Base-by-base conservation (phyloP, 1,140 invertebrate genomes). In the Pogonomyrmex californicus region DNA sequence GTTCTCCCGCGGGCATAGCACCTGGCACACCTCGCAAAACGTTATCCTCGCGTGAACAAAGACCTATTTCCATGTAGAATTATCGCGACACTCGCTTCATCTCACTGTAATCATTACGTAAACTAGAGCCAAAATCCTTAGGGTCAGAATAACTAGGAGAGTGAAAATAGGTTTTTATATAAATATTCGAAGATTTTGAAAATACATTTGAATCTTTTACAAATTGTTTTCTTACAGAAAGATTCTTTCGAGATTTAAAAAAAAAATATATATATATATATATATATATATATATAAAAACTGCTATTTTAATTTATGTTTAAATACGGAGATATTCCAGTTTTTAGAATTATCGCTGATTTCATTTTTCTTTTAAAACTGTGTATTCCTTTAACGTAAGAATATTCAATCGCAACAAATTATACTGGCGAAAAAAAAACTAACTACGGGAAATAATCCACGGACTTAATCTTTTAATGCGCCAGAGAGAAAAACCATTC, bases 31-130 rank as follows among this genome's bases (percentile, higher is more conserved):
- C 79, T 75, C 68, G 79, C 68, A 49, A 75, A 81, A 83, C 41
- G 56, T 83, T 83, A 83, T 83, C 70, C 68, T 60, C 6, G 54
- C 66, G 17, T 33, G 79, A 83, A 60, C 79, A 83, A 83, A 75
- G 79, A 83, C 30, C 41, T 41, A 62, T 83, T 83, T 75, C 54
- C 44, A 62, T 30, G 54, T 49, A 12, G 54, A 71, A 82, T 82
- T 82, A 82, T 58, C 66, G 41, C 10, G 66, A 82, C 30, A 63
- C 41, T 44, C 47, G n/a, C 23, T 58, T 23, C 41, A 30, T 58
- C 54, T 54, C n/a, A 2, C 14, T n/a, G 1, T 54, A 5, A 38
- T 58, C 17, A 38, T 49, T 14, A 17, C 33, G 12, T 60, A 73
- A 62, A 30, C 56, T 47, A 5, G 17, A 3, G 7, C n/a, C 56